Evolutionary conservation across 2,888 invertebrate genomes (phyloP), one percentile per base, ranked within the genome.

Genomic region (Dynastes grantii): DNA sequence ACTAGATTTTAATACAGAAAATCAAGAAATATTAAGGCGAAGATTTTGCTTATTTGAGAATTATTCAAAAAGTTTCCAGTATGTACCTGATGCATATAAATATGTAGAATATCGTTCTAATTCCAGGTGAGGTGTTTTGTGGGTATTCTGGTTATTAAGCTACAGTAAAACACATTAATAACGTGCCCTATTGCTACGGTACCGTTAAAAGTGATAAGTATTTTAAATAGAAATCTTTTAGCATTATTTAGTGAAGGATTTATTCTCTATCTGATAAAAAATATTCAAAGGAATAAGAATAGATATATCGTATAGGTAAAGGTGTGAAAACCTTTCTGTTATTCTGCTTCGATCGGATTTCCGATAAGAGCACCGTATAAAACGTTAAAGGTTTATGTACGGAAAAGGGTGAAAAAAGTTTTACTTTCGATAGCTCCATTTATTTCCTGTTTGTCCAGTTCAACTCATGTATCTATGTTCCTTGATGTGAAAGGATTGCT

Each of bases 361-460:
- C 64, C 71, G 82, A 82, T 82, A 82, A 81, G 78, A 27, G 13
- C 64, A 27, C 27, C 32, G 27, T 16, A 76, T 67, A 63, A 79
- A 61, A 58, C 76, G 64, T 76, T 68, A 51, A 29, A 70, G 32
- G 58, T 40, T 58, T 61, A 49, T 76, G 40, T 68, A 51, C 68
- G 70, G 70, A 76, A 79, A 78, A 76, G 78, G 78, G 61, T 78
- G 49, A 53, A 58, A 32, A 77, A 37, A 76, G 49, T 76, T 76
- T 78, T 71, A 65, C 40, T 76, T 76, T 53, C 22, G 70, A 73
- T 73, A 55, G 22, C 55, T 51, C 61, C 53, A 49, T 70, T 67
- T 79, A 73, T 78, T 82, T 82, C 81, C 81, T 81, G 81, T 82
- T 82, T 82, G 81, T 80, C 81, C 81, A 80, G 80, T 80, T 79